These are phyloP conservation scores for Drosophila flavopinicola DNA, from an alignment of 2,888 invertebrate genomes.

Conservation along the genomic window DNA sequence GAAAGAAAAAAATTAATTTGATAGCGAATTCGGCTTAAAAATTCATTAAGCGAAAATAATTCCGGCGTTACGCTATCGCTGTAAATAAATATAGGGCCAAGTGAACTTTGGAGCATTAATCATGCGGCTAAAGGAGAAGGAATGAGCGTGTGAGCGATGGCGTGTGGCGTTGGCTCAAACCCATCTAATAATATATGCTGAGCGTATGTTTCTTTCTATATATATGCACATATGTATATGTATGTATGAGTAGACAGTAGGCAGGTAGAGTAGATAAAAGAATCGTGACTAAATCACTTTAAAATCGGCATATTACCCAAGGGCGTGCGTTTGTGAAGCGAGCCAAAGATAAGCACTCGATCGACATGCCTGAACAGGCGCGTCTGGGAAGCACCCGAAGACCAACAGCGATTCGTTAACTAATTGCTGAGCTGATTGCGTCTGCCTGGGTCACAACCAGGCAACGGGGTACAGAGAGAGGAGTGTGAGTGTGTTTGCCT, in stretches of 20 bases:
- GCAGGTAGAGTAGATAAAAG: constrained; percentile 36
- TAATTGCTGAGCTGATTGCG: constrained; percentile 51
- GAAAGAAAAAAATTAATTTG: constrained; percentile 3
- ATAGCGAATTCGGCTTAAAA: constrained; percentile 57
- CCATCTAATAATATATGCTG: neutral
- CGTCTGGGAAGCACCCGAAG: constrained; percentile 55
- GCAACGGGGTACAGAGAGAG: no score
- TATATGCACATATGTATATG: constrained; percentile 3
- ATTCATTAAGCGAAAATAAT: constrained; percentile 35
- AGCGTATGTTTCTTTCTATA: constrained; percentile 1
- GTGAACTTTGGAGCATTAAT: constrained; percentile 71
- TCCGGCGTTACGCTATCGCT: constrained; percentile 54
- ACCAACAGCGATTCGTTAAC: constrained; percentile 23
- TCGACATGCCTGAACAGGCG: constrained; percentile 17
- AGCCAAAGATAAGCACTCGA: constrained; percentile 48
- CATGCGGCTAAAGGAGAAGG: constrained; percentile 34
- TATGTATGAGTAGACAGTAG: constrained; percentile 7
- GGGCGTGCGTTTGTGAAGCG: constrained; percentile 33
- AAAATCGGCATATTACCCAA: constrained; percentile 62
- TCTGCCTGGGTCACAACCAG: constrained; percentile 4
- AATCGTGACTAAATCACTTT: constrained; percentile 63
- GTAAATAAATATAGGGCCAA: constrained; percentile 51
- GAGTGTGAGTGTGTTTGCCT: constrained; percentile 4
- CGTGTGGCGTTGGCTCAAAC: constrained; percentile 24
- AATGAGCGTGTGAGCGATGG: constrained; percentile 16